Base-by-base conservation (phyloP, 2,113 vertebrate genomes). In the Sceloporus tristichus region DNA sequence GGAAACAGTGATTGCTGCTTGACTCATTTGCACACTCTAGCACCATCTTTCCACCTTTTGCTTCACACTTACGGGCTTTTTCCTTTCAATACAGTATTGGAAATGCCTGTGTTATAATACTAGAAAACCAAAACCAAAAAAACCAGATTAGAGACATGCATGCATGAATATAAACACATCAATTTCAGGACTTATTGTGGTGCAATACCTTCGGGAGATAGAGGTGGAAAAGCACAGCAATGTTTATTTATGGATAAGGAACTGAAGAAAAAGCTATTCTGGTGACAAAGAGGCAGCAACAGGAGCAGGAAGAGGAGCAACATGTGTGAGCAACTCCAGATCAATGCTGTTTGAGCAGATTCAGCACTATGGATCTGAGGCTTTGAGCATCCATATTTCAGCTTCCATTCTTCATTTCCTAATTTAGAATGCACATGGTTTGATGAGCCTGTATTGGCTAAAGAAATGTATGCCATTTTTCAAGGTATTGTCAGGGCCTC, bases 391-490 rank as follows among this genome's bases (percentile, higher is more conserved):
- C 84, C 91, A 65, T 90, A 1, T 92, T 91, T 92, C n/a, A 34
- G 14, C 1, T 90, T 91, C 86, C 19, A 16, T 88, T 59, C 0
- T 65, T 74, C n/a, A 19, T 92, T 93, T 89, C 76, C 23, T 90
- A 90, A 94, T 78, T 85, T 48, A 92, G 82, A 95, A 95, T 92
- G 91, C 90, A 90, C 84, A 91, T 75, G 59, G 82, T 90, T 92
- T 91, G 79, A 85, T 85, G 79, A 92, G 83, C 80, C 82, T 90
- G 88, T 92, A 75, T 79, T 89, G 91, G 94, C 91, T 89, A 94
- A 93, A 93, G 88, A 92, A 95, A 92, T 89, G 87, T 92, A 92
- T 90, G 93, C 88, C 92, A 19, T 86, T 93, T 88, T 86, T 95
- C 94, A 95, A 91, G 82, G 88, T 90, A 87, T 91, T 94, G 85